These are phyloP conservation scores for Drosophila bocqueti DNA, from an alignment of 1,140 invertebrate genomes.

Conservation along the genomic window DNA sequence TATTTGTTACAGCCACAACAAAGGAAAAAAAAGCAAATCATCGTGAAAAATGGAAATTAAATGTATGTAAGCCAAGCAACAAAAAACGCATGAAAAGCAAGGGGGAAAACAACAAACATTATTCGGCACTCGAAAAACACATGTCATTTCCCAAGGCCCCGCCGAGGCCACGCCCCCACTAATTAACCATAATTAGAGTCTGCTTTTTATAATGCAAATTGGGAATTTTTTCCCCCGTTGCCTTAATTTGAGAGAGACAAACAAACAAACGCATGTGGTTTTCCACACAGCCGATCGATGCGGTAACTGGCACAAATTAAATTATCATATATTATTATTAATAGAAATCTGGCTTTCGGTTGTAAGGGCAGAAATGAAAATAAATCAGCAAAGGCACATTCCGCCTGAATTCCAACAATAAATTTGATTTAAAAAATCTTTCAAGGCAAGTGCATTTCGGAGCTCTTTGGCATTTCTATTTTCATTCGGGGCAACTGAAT, in stretches of 20 bases:
- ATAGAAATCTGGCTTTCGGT: constrained; percentile 16
- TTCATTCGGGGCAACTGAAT: constrained; percentile 13
- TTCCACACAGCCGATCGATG: constrained; percentile 28
- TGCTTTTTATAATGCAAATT: constrained; percentile 51
- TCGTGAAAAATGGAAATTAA: constrained; percentile 66
- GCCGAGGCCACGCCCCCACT: constrained; percentile 26
- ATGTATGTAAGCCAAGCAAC: constrained; percentile 32
- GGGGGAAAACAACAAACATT: constrained; percentile 49
- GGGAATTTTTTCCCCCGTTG: constrained; percentile 18
- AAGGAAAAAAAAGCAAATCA: constrained; percentile 58
- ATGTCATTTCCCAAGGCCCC: constrained; percentile 64
- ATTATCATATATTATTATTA: constrained; percentile 36
- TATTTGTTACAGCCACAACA: neutral
- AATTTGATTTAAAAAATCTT: constrained; percentile 20
- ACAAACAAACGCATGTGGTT: constrained; percentile 22
- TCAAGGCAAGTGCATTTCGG: neutral
- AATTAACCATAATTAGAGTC: constrained; percentile 73
- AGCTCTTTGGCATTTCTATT: constrained; percentile 10
- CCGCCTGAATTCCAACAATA: neutral
- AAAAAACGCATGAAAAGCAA: constrained; percentile 12
- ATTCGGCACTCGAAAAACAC: constrained; percentile 67
- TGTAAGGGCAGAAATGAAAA: constrained; percentile 5
- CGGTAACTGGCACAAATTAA: constrained; percentile 36
- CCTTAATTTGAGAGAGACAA: constrained; percentile 1
- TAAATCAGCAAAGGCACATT: neutral